Evolutionary conservation across 2,113 vertebrate genomes (phyloP), one percentile per base, ranked within the genome.

Genomic region (Tamias sibiricus): DNA sequence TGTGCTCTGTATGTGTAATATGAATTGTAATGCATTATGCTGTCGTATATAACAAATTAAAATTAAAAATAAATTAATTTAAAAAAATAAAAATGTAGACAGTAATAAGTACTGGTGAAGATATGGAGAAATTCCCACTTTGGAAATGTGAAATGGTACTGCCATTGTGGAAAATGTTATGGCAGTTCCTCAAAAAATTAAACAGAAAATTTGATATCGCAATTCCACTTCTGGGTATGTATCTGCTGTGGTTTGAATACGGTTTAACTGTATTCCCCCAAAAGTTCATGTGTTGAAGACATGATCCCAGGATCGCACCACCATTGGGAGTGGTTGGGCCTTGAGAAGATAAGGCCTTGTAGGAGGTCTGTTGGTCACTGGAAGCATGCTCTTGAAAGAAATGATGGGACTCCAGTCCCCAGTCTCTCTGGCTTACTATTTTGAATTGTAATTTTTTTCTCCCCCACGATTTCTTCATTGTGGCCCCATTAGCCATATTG

Each of bases 171-270:
- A 79, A 94, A 84, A 94, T 54, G 86, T 62, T 32, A 79, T 59
- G 64, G 69, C 22, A 12, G 35, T 13, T 89, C 72, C 54, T 88
- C 19, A 81, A 82, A 81, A 92, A 54, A 59, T 52, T 42, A 93
- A 94, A 92, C 76, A 85, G n/a, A 81, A 92, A 62, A 37, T 81
- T 54, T 40, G 74, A 87, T 62, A 17, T 30, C 72, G 77, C 52
- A 91, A 77, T 68, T 84, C 13, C 44, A 88, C 64, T 84, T 80
- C 44, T 77, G 44, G 22, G 22, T 71, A 54, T 57, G 52, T 35
- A 64, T 74, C 69, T 92, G 69, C 40, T 26, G 12, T 71, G 37
- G 32, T 47, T 37, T 72, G 16, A 37, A 32, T 81, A 59, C 44
- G 37, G 11, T 20, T 44, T 44, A 24, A 69, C 44, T 64, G n/a